phyloP scores from a whole-genome alignment of 2,888 invertebrate genomes.

The Lasioglossum lativentre region DNA sequence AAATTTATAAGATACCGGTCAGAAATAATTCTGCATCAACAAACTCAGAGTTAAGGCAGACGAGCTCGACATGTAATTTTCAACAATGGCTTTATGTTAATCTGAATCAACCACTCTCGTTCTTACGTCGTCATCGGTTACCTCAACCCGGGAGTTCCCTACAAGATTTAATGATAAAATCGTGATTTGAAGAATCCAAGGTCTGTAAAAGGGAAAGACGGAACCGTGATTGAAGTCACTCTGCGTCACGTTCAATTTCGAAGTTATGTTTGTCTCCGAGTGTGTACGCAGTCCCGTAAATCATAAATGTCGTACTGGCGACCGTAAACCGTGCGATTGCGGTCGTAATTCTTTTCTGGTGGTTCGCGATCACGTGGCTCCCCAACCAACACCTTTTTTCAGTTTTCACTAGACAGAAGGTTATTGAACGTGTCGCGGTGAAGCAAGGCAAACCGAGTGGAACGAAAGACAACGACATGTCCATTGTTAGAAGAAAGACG shows the following conservation, averaged over 20 bases:
- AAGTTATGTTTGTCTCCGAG: constrained; percentile 26
- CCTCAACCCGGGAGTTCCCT: background rate
- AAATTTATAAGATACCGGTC: too few species aligned
- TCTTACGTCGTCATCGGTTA: background rate
- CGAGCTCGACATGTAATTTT: background rate
- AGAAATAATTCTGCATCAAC: too few species aligned
- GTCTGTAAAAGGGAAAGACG: background rate
- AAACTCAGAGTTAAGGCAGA: background rate
- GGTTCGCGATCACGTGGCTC: constrained; percentile 50
- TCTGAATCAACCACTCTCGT: background rate
- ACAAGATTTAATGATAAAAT: background rate
- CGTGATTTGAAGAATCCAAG: background rate
- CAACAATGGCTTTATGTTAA: background rate
- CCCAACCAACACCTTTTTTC: constrained; percentile 41
- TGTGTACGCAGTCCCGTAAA: constrained; percentile 39
- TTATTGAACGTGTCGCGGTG: constrained; percentile 60
- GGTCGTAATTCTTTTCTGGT: constrained; percentile 62
- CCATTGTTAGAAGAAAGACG: constrained; percentile 48
- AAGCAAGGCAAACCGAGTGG: constrained; percentile 52
- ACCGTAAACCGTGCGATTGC: constrained; percentile 56
- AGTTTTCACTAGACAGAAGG: constrained; percentile 53
- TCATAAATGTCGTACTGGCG: constrained; percentile 53
- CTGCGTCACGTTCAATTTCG: constrained; percentile 41
- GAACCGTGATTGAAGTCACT: constrained; percentile 24
- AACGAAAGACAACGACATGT: constrained; percentile 55